These are phyloP conservation scores for Centropus bengalensis DNA, from an alignment of 2,113 vertebrate genomes.

Conservation along the genomic window DNA sequence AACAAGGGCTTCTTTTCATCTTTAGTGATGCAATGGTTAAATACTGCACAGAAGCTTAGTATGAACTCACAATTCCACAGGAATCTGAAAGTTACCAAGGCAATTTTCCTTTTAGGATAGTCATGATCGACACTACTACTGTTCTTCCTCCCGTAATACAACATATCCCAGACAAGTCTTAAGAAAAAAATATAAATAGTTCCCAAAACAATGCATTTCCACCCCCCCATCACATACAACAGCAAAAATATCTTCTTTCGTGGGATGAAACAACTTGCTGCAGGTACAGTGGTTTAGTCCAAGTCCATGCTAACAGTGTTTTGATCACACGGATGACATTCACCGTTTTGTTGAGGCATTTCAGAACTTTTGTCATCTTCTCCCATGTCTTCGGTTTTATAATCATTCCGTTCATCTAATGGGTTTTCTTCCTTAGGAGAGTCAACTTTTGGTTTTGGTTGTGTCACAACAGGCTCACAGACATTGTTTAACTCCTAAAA, in stretches of 20 bases:
- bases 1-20: constrained; percentile 68
- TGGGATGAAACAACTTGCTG: constrained; percentile 50
- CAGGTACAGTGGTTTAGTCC: constrained; percentile 70
- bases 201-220: constrained; percentile 64
- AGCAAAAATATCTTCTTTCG: constrained; percentile 71
- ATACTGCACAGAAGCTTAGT: constrained; percentile 79
- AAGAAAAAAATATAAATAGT: constrained; percentile 81
- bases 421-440: constrained; percentile 82
- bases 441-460: constrained; percentile 84
- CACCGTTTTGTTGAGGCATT: constrained; percentile 75
- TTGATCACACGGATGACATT: constrained; percentile 75
- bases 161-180: constrained; percentile 72
- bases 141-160: constrained; percentile 66
- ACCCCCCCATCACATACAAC: constrained; percentile 47
- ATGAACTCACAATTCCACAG: constrained; percentile 86
- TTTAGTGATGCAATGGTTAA: constrained; percentile 70
- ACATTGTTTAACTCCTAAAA: constrained; percentile 76
- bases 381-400: constrained; percentile 73
- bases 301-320: constrained; percentile 78
- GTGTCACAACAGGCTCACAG: constrained; percentile 81
- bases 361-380: constrained; percentile 74
- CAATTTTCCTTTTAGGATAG: constrained; percentile 81
- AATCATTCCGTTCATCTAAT: constrained; percentile 57
- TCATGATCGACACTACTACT: constrained; percentile 72
- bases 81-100: constrained; percentile 85